Base-by-base conservation (phyloP, 2,888 invertebrate genomes). In the Andrena hattorfiana region DNA sequence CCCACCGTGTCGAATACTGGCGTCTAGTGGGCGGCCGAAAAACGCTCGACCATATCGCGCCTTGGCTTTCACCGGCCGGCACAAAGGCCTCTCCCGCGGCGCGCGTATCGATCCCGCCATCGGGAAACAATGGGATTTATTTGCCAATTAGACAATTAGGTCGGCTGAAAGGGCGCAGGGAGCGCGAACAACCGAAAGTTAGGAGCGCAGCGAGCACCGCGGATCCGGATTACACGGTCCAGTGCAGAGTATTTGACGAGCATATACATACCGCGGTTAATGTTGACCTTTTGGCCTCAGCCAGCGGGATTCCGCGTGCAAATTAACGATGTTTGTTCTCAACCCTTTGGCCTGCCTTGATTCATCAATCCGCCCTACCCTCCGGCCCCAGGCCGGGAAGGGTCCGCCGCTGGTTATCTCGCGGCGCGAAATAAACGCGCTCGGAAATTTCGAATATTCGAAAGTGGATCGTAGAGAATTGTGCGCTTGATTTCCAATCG, bases 231-330 rank as follows among this genome's bases (percentile, higher is more conserved):
- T 92, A 92, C 84, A 92, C 92, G 93, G 92, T 92, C 90, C 92
- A 89, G 87, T 89, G 92, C 90, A 89, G 92, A 92, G 91, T 93
- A 92, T 94, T 93, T 94, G 91, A 89, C 85, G 88, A 90, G 88
- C 85, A 83, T 87, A 87, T 88, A 88, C 87, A 89, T 90, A 89
- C 89, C 87, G 86, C 83, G 87, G 84, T 91, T 89, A 91, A 91
- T 94, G 93, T 94, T 94, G 94, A 94, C 94, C 93, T 93, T 93
- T 93, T 91, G 90, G 91, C 91, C 91, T 90, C 91, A 90, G 85
- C 88, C 81, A 83, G 86, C 89, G 71, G 81, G 75, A 89, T 87
- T 88, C 90, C 85, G 89, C 91, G 91, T 92, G 91, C 92, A 91
- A 94, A 94, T 93, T 94, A 94, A 93, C 92, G 92, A 93, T 93